Evolutionary conservation across 2,797 vertebrate species (phyloP).

Genomic region (Gallinago stenura): DNA sequence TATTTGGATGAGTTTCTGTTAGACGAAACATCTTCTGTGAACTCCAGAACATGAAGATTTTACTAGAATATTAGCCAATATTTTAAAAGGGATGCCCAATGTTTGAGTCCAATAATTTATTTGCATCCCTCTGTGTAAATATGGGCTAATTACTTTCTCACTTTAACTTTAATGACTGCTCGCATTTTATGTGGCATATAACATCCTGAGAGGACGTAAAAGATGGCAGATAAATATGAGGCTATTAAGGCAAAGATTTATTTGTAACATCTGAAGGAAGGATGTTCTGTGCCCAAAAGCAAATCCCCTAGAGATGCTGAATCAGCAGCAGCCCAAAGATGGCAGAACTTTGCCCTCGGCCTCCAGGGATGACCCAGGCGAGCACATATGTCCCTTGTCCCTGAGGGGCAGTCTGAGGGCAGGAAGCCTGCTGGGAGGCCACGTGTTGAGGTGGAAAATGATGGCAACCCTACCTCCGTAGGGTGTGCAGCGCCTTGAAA

Average conservation of each 20-base stretch:
- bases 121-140: not conserved
- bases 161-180: slow-evolving; percentile 27
- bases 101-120: slow-evolving; percentile 3
- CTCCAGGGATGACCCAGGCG: rapidly evolving
- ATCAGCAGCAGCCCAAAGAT: not conserved
- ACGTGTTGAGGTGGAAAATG: rapidly evolving
- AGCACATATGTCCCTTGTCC: not conserved
- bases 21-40: not conserved
- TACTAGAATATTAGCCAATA: not conserved
- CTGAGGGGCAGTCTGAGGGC: rapidly evolving
- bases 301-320: not conserved
- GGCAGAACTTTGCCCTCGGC: not conserved
- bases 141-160: slow-evolving; percentile 9
- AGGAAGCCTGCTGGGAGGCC: not conserved
- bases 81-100: not conserved
- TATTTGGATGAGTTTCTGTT: not conserved
- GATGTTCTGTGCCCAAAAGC: not conserved
- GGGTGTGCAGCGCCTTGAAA: not conserved
- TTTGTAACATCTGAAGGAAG: not conserved
- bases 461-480: not conserved
- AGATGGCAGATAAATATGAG: not conserved
- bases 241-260: slow-evolving; percentile 28
- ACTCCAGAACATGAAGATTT: not conserved
- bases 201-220: slow-evolving; percentile 16
- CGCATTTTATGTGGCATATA: not conserved